Conservation (phyloP, 2,888 invertebrate species). For the Epistrophella euchroma region DNA sequence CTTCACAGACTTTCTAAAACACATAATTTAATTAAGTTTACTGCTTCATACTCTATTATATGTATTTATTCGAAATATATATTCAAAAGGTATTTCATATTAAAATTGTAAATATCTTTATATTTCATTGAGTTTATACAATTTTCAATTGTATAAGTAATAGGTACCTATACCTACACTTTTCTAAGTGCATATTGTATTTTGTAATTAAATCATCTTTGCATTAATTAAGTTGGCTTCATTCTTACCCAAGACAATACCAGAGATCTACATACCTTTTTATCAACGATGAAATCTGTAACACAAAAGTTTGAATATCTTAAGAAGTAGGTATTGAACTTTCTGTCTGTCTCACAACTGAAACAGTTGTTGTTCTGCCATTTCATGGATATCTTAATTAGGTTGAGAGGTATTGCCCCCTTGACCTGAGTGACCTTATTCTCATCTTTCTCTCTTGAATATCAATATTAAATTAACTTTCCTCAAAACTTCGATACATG, state of each 20-base stretch:
- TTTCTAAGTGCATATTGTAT: background rate
- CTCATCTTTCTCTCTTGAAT: background rate
- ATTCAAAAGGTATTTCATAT: background rate
- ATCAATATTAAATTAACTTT: constrained; percentile 47
- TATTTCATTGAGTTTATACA: too few relatives aligned
- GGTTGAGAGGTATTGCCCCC: background rate
- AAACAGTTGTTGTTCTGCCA: background rate
- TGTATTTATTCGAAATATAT: background rate
- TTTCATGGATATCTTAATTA: constrained; percentile 3
- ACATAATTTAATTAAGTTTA: background rate
- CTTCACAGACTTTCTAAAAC: background rate
- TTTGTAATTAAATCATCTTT: constrained; percentile 6
- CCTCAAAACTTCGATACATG: constrained; percentile 32
- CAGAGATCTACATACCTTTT: background rate
- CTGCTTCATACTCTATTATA: too few relatives aligned
- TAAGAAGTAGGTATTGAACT: background rate
- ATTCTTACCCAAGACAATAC: constrained; percentile 18
- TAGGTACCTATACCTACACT: too few relatives aligned
- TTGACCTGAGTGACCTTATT: constrained; percentile 22
- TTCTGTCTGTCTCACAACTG: background rate
- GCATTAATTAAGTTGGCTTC: constrained; percentile 22
- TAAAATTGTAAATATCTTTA: background rate
- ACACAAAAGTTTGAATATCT: background rate
- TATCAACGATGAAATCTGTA: constrained; percentile 13
- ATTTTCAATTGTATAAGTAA: background rate